These are phyloP conservation scores for Holocentrus rufus DNA, from an alignment of 2,797 vertebrate species.

Conservation along the genomic window DNA sequence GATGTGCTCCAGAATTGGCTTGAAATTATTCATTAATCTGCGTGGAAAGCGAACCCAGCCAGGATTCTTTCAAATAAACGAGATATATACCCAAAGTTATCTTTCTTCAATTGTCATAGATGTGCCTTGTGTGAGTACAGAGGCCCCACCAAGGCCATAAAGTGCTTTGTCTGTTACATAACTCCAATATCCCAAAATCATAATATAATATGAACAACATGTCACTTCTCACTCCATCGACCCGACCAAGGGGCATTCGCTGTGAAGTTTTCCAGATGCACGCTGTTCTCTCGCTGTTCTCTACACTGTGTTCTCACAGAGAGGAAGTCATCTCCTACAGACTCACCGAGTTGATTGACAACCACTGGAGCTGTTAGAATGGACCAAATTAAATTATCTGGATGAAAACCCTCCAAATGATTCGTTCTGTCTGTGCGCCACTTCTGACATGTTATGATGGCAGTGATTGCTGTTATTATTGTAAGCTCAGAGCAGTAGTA, in stretches of 20 bases:
- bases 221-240: slow-evolving; percentile 52
- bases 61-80: slow-evolving; percentile 45
- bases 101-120: slow-evolving; percentile 40
- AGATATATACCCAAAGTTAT: slow-evolving; percentile 37
- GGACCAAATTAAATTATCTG: slow-evolving; percentile 6
- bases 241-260: slow-evolving; percentile 25
- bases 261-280: slow-evolving; percentile 55
- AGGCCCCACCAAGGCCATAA: slow-evolving; percentile 36
- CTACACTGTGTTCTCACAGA: slow-evolving; percentile 1
- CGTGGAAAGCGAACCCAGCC: slow-evolving; percentile 36
- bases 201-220: slow-evolving; percentile 25
- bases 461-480: slow-evolving; percentile 63
- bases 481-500: slow-evolving; percentile 40
- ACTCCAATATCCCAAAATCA: slow-evolving; percentile 25
- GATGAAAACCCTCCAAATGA: slow-evolving; percentile 50
- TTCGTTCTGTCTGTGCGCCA: slow-evolving; percentile 36
- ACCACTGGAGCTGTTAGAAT: slow-evolving; percentile 28
- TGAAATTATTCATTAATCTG: slow-evolving; percentile 48
- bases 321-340: slow-evolving; percentile 2
- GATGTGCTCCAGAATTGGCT: slow-evolving; percentile 26
- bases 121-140: slow-evolving; percentile 39
- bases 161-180: slow-evolving; percentile 33
- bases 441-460: slow-evolving; percentile 62
- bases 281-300: not conserved
- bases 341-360: slow-evolving; percentile 31